A percentile compares a stretch with the other conserved stretches of the same genome.
These are phyloP conservation scores for Stratiolaelaps scimitus DNA, from an alignment of 1,140 invertebrate genomes.

Conservation along the genomic window DNA sequence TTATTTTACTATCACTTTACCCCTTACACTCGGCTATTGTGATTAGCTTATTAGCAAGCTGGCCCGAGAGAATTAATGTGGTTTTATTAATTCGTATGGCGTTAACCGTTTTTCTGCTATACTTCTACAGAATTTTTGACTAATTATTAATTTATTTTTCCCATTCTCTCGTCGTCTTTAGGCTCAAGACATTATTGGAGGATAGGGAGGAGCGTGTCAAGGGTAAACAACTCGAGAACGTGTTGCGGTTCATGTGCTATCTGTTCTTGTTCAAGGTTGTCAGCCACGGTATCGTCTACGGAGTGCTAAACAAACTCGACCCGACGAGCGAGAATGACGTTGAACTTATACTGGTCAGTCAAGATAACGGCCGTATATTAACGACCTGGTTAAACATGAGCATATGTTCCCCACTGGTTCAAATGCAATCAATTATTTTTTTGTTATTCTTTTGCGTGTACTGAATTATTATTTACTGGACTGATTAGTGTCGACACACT, in stretches of 20 bases:
- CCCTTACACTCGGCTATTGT: too few relatives aligned
- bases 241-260: conserved; percentile 39
- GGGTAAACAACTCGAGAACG: conserved; percentile 43
- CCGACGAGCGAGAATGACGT: conserved; percentile 1
- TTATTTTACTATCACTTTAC: too few relatives aligned
- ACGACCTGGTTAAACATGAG: conserved; percentile 77
- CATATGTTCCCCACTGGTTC: conserved; percentile 54
- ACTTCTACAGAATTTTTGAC: too few relatives aligned
- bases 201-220: conserved; percentile 36
- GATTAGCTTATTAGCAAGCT: too few relatives aligned
- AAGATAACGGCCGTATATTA: conserved; percentile 37
- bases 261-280: conserved; percentile 44
- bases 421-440: conserved; percentile 42
- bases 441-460: too few relatives aligned
- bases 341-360: conserved; percentile 36
- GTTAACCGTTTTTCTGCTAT: too few relatives aligned
- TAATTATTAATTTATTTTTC: conserved; percentile 34
- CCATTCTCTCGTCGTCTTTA: conserved; percentile 33
- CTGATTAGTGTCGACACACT: neutral
- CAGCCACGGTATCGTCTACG: conserved; percentile 37
- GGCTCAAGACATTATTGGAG: neutral
- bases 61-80: too few relatives aligned
- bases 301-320: conserved; percentile 37
- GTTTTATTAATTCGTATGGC: too few relatives aligned
- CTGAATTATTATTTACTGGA: too few relatives aligned